These are phyloP conservation scores for Huso huso DNA, from an alignment of 2,797 vertebrate species.

Conservation along the genomic window DNA sequence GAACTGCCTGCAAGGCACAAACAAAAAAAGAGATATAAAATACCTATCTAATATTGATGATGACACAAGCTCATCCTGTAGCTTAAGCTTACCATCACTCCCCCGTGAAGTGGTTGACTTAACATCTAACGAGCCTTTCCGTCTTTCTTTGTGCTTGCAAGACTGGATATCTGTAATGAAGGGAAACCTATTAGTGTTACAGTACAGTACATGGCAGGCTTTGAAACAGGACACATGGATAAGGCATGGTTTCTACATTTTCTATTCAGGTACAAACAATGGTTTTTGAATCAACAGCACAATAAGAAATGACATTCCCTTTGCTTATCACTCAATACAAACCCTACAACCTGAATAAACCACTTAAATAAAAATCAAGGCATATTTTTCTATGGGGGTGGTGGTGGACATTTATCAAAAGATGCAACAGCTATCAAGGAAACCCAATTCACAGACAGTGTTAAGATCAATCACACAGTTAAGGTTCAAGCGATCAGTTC, in stretches of 20 bases:
- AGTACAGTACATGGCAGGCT: too few species aligned
- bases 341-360: too few species aligned
- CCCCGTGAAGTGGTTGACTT: slow-evolving; percentile 76
- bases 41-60: background rate
- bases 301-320: too few species aligned
- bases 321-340: too few species aligned
- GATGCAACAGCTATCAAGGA: too few species aligned
- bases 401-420: too few species aligned
- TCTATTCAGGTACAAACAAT: too few species aligned
- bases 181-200: slow-evolving; percentile 4
- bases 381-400: too few species aligned
- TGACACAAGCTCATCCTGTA: background rate
- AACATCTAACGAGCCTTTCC: slow-evolving; percentile 91
- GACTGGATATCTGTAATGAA: slow-evolving; percentile 72
- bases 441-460: background rate
- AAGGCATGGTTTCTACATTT: too few species aligned
- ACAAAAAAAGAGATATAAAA: background rate
- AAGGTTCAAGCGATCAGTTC: background rate
- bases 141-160: slow-evolving; percentile 83
- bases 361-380: too few species aligned
- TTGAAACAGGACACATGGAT: too few species aligned
- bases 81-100: slow-evolving; percentile 76
- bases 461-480: background rate
- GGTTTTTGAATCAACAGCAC: too few species aligned
- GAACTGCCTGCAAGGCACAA: slow-evolving; percentile 62